Evolutionary conservation across 2,113 vertebrate species (phyloP), one percentile per base, ranked within the genome.

Genomic region (Xenopus laevis): DNA sequence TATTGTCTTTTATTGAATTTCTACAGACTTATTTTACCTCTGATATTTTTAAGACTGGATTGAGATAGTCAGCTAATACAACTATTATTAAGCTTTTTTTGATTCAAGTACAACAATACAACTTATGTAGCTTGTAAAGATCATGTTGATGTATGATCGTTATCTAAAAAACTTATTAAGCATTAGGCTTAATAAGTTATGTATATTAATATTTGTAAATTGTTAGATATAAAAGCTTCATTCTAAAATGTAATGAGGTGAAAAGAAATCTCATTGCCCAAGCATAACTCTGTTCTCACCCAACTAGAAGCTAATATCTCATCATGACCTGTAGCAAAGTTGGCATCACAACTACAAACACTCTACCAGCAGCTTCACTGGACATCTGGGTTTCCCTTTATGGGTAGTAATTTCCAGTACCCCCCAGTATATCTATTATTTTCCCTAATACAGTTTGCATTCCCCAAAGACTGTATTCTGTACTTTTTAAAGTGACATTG

Each of bases 401-500:
- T 17, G 2, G 0, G 0, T 0, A 0, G 58, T 71, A 67, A 61
- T 72, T 58, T 18, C 52, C 60, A 18, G 53, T 44, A 72, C 50
- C 60, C 13, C 60, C 69, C 71, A 0, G 53, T 60, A 15, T 53
- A 55, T 65, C 21, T 12, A 71, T 17, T 69, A 71, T 7, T 15
- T 74, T 61, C 57, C 20, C 0, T 1, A 40, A 59, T 0, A 0
- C 12, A 72, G 50, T 62, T 0, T 0, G n/a, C 5, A 0, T 0
- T 57, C 46, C 23, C 2, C 0, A 7, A 44, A 77, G 16, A 0
- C n/a, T 45, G 76, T 70, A 72, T 52, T 78, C 20, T 10, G 16
- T 23, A 10, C 0, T 13, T 0, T 67, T 40, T 16, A 4, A 61
- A 0, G 0, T 74, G 65, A 79, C 69, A 7, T 0, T n/a, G 71